Base-by-base conservation (phyloP, 2,113 vertebrate species). In the Poeciliopsis turrubarensis region DNA sequence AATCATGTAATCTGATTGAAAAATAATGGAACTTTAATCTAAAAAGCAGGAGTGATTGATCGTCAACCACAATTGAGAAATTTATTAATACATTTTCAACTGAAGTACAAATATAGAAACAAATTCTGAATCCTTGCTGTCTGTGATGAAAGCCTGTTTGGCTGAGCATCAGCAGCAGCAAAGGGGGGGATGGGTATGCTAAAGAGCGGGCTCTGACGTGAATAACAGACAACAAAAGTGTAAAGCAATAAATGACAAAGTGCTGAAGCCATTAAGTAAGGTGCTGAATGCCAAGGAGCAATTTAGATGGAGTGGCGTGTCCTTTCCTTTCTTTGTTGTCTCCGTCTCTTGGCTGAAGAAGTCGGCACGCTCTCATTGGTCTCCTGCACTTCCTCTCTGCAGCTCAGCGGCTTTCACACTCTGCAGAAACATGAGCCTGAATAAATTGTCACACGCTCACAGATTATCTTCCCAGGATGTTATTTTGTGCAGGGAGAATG, bases 391-490 rank as follows among this genome's bases (percentile, higher is more conserved):
- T 89, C 80, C 91, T 79, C 70, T 85, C 88, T 75, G 79, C 79
- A 61, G 77, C 87, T 89, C 85, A 72, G 60, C 80, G 69, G 86
- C 75, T 90, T 91, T 87, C 88, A 82, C 90, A 92, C 90, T 89
- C 87, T 82, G 87, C 84, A 88, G 86, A 89, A 92, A 94, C 87
- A 89, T 94, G 92, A 93, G 86, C 91, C 78, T 90, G 90, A 94
- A 93, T 94, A 94, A 92, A 93, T 93, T 93, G 90, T 92, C 91
- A 91, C 91, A 92, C 85, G 81, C 90, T 87, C 82, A 64, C 89
- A 91, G 92, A 92, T 93, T 93, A 91, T 91, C 92, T 88, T 91
- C 87, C 91, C 89, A 90, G 93, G 90, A 92, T 94, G 91, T 92
- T 92, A 91, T 91, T 94, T 90, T 89, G 83, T 89, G 91, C 90